Evolutionary conservation across 2,888 invertebrate genomes (phyloP), one percentile per base, ranked within the genome.

Genomic region (Eupithecia dodoneata): DNA sequence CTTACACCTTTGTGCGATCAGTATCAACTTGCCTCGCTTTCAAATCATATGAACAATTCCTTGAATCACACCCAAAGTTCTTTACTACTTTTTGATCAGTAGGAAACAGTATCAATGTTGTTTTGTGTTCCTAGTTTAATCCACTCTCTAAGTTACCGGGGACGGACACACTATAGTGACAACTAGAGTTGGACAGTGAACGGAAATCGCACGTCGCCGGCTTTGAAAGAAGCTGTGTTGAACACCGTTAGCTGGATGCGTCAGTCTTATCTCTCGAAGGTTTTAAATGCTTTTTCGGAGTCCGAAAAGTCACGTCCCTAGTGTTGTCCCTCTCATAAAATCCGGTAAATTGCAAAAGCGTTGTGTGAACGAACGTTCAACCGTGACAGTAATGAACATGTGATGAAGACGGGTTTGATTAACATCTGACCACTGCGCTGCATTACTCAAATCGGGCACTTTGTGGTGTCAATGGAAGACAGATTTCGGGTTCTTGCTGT

Each of bases 381-480:
- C 73, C 80, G 77, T 77, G 80, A 82, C 82, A 86, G 87, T 90
- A 89, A 91, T 91, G 89, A 90, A 87, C 86, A 86, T 85, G 89
- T 89, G 85, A 83, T 81, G 85, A 85, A 83, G 87, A 87, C 87
- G 85, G 86, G 81, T 82, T 88, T 90, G 87, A 90, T 91, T 90
- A 90, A 89, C 90, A 85, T 87, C 84, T 90, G 88, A 90, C 90
- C 81, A 75, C 71, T 66, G 49, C 85, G 81, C 78, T 80, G 82
- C 81, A 82, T 82, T 81, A 83, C 78, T 87, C 84, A 81, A 82
- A 80, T 84, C 84, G 83, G 83, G 82, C 81, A 83, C 78, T 82
- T 79, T 80, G 80, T 70, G 63, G 79, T 74, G 73, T 82, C 79
- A 79, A 80, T 81, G 72, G 77, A 65, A 52, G 71, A 71, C 66